Evolutionary conservation across 2,797 vertebrate species (phyloP).

Genomic region (Urophycis tenuis): DNA sequence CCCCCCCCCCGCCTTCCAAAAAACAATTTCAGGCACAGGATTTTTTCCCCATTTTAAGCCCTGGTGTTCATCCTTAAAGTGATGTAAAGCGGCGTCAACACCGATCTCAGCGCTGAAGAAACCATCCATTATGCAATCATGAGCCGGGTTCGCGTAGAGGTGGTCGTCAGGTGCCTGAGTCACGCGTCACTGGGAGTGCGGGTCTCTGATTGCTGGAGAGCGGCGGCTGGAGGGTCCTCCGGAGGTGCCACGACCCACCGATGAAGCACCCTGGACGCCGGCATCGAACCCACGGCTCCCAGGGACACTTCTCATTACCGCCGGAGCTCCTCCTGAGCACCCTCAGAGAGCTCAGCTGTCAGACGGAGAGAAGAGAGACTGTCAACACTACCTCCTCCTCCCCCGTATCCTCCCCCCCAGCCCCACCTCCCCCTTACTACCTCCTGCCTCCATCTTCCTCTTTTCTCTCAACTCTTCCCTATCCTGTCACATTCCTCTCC

Average conservation of each 20-base stretch:
- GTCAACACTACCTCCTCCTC: not conserved
- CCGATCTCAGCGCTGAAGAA: not conserved
- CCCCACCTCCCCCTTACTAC: not conserved
- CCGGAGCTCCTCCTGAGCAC: not conserved
- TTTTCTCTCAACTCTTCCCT: not conserved
- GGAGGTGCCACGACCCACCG: conserved; percentile 6
- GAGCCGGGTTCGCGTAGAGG: not conserved
- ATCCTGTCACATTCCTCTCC: too few species aligned
- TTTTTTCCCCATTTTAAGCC: too few species aligned
- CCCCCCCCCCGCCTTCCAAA: too few species aligned
- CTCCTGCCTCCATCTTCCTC: not conserved
- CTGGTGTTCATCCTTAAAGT: too few species aligned
- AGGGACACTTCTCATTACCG: conserved; percentile 6
- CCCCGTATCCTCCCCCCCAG: not conserved
- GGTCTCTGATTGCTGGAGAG: conserved; percentile 57
- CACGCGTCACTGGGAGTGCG: not conserved
- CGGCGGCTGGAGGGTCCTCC: conserved; percentile 54
- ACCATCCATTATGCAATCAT: not conserved
- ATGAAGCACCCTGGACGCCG: not conserved
- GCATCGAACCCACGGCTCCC: conserved; percentile 14
- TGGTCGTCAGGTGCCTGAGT: not conserved
- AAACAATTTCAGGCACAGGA: too few species aligned
- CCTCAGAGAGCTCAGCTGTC: not conserved
- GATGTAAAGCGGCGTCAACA: not conserved
- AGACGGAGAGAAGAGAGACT: not conserved